These are phyloP conservation scores for Calycopis cecrops DNA, from an alignment of 1,140 invertebrate genomes.

Conservation along the genomic window DNA sequence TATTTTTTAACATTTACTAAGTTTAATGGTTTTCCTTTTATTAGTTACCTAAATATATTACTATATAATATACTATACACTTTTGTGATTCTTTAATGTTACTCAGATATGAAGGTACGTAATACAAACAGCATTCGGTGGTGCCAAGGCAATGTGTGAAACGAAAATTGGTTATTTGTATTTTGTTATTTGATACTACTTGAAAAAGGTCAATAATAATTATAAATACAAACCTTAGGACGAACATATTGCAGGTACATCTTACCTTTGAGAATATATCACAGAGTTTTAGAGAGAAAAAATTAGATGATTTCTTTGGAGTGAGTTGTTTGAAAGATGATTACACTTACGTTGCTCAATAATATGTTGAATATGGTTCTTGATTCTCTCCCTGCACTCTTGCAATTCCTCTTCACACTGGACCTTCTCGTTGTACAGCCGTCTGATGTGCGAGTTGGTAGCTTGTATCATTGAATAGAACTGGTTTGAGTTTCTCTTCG, in stretches of 20 bases:
- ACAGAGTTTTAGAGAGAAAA: slow-evolving; percentile 18
- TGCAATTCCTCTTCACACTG: slow-evolving; percentile 91
- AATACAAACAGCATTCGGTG: no score
- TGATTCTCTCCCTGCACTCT: slow-evolving; percentile 89
- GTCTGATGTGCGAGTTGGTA: slow-evolving; percentile 91
- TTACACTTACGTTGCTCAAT: slow-evolving; percentile 88
- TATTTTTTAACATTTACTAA: no score
- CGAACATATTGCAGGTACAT: slow-evolving; percentile 1
- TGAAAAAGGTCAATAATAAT: not conserved
- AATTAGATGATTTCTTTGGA: slow-evolving; percentile 13
- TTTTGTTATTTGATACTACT: no score
- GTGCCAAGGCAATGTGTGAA: no score
- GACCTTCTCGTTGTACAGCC: slow-evolving; percentile 88
- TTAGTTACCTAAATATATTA: no score
- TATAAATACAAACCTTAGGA: slow-evolving; percentile 16
- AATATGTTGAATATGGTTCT: slow-evolving; percentile 87
- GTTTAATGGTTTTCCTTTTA: no score
- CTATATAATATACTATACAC: no score
- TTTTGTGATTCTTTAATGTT: no score
- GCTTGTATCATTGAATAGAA: slow-evolving; percentile 98
- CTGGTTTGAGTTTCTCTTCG: slow-evolving; percentile 89
- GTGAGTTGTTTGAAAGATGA: not conserved
- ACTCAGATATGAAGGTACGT: no score
- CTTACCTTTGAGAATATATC: slow-evolving; percentile 8
- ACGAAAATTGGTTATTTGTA: no score